phyloP scores from a whole-genome alignment of 2,797 vertebrate species.

The Anabas testudineus region DNA sequence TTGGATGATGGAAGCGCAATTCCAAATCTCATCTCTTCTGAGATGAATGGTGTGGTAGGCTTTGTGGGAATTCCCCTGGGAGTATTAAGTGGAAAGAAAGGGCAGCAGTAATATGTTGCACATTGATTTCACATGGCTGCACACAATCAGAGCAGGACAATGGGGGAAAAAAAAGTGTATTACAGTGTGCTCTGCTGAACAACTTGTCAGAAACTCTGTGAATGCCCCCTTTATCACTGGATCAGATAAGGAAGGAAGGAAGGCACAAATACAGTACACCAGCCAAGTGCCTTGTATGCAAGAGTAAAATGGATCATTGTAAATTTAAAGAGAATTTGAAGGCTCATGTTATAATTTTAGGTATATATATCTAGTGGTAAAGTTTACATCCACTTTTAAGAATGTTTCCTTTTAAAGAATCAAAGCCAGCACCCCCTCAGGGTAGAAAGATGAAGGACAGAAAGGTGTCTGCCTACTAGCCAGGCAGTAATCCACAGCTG shows the following conservation, averaged over 20 bases:
- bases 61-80: constrained; percentile 65
- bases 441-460: constrained; percentile 25
- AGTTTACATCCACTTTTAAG: constrained; percentile 2
- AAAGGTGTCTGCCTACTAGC: constrained; percentile 19
- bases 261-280: neutral
- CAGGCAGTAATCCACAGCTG: constrained; percentile 37
- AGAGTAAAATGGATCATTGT: neutral
- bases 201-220: constrained; percentile 31
- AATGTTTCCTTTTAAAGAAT: constrained; percentile 15
- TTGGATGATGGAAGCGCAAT: constrained; percentile 48
- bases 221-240: constrained; percentile 43
- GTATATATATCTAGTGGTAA: neutral
- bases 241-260: constrained; percentile 5
- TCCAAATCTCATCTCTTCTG: constrained; percentile 71
- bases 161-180: constrained; percentile 54
- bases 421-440: constrained; percentile 6
- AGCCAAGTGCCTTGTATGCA: neutral
- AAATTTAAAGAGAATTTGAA: neutral
- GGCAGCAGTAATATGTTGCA: constrained; percentile 71
- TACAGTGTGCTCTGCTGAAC: constrained; percentile 33
- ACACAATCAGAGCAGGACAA: constrained; percentile 73
- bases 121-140: constrained; percentile 77
- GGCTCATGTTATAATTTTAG: neutral
- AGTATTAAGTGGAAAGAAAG: constrained; percentile 70
- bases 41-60: constrained; percentile 34